Base-by-base conservation (phyloP, 2,888 invertebrate species). In the Pristionchus maxplancki region DNA sequence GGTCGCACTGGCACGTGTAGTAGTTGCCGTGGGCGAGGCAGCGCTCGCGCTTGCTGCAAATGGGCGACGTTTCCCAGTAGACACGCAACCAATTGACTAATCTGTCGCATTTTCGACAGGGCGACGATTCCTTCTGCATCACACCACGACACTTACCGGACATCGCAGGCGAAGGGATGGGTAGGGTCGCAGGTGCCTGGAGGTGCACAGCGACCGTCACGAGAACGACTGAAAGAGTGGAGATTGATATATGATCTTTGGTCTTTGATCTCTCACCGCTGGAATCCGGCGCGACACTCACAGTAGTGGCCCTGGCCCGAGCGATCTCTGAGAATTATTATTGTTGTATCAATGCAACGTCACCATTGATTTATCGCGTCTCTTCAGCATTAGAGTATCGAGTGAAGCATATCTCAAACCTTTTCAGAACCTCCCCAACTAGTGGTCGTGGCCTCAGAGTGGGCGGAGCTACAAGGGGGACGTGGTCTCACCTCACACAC, bases 1-100 rank as follows among this genome's bases (percentile, higher is more conserved):
- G 86, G 15, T 90, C 91, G 87, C 95, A 95, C 89, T 95, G 95
- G 89, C 95, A 95, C 13, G 93, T 94, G 90, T 92, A 92, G 83
- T 92, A 93, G 64, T 90, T 90, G 24, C 92, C 93, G 81, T 93
- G 93, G 84, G 93, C 92, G 64, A 94, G 91, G 84, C 95, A 95
- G 58, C 91, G 88, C 84, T 95, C 94, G 24, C 93, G 87, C 89
- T 94, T 94, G 20, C 94, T 89, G 78, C 34, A 44, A 78, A n/a
- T n/a, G 62, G 15, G n/a, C 40, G 34, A 48, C 44, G 58, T n/a
- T 58, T 58, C 20, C 58, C n/a, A 58, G 8, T 44, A 9, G 20
- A 24, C 53, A 15, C 53, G 20, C 53, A 6, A 53, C 53, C 53
- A 58, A 1, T 58, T 58, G 9, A 8, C 6, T 15, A 17, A 4